Evolutionary conservation across 2,113 vertebrate genomes (phyloP).

Genomic region (Ia io): DNA sequence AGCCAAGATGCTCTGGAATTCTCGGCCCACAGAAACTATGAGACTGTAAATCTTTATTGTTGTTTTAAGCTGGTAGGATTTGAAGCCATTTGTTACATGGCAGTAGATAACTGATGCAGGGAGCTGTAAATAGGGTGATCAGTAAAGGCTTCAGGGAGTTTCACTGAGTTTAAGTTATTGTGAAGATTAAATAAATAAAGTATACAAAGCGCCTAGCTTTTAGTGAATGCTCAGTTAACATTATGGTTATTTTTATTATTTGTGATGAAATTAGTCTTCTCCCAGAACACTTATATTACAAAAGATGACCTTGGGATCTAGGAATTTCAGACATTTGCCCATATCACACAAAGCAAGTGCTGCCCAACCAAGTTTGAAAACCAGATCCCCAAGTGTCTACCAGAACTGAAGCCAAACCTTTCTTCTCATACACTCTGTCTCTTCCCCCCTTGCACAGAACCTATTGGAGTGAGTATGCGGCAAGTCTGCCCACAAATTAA

Average conservation of each 20-base stretch:
- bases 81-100: background rate
- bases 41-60: background rate
- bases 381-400: background rate
- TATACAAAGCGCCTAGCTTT: background rate
- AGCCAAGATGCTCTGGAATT: background rate
- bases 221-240: background rate
- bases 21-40: background rate
- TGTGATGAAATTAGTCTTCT: background rate
- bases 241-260: background rate
- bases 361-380: background rate
- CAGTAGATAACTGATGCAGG: background rate
- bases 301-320: background rate
- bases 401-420: background rate
- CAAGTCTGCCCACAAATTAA: background rate
- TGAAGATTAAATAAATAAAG: slow-evolving; percentile 9
- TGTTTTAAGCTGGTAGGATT: background rate
- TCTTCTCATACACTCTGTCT: background rate
- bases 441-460: background rate
- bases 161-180: background rate
- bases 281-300: background rate
- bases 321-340: background rate
- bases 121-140: background rate
- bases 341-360: background rate
- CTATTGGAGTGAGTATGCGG: background rate
- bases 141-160: background rate